These are phyloP conservation scores for Pygoscelis adeliae DNA, from an alignment of 2,113 vertebrate species.

Conservation along the genomic window DNA sequence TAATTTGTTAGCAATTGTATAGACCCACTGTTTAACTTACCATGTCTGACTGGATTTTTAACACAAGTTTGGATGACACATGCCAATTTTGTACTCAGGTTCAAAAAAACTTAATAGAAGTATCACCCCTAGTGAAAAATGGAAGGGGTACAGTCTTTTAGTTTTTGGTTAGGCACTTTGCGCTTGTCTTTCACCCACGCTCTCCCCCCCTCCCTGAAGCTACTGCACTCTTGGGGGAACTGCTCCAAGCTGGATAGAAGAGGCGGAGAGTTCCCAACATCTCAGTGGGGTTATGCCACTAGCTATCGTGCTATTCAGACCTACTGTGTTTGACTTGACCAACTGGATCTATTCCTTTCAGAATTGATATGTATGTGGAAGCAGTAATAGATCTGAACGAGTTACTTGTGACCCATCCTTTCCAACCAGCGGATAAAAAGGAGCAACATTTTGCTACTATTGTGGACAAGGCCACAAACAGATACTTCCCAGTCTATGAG, in stretches of 20 bases:
- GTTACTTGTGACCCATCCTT: constrained; percentile 44
- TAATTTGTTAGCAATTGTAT: background rate
- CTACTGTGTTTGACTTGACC: background rate
- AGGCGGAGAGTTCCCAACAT: background rate
- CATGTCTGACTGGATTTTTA: background rate
- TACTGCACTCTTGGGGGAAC: accelerated
- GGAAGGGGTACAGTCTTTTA: background rate
- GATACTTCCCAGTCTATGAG: constrained; percentile 84
- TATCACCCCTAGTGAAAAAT: background rate
- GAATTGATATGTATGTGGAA: constrained; percentile 87
- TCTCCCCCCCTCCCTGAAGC: accelerated
- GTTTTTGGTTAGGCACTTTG: background rate
- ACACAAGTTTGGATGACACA: background rate
- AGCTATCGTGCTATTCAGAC: background rate
- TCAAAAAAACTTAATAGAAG: background rate
- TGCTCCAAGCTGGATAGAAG: background rate
- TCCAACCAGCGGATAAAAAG: constrained; percentile 33
- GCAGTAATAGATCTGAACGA: constrained; percentile 76
- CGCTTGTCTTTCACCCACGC: background rate
- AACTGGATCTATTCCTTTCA: constrained; percentile 30
- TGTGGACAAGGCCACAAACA: constrained; percentile 71
- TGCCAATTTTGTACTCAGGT: background rate
- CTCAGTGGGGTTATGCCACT: background rate
- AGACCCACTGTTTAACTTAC: background rate
- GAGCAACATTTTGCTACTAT: constrained; percentile 59